Evolutionary conservation across 2,113 vertebrate genomes (phyloP).

Genomic region (Campylorhamphus procurvoides): DNA sequence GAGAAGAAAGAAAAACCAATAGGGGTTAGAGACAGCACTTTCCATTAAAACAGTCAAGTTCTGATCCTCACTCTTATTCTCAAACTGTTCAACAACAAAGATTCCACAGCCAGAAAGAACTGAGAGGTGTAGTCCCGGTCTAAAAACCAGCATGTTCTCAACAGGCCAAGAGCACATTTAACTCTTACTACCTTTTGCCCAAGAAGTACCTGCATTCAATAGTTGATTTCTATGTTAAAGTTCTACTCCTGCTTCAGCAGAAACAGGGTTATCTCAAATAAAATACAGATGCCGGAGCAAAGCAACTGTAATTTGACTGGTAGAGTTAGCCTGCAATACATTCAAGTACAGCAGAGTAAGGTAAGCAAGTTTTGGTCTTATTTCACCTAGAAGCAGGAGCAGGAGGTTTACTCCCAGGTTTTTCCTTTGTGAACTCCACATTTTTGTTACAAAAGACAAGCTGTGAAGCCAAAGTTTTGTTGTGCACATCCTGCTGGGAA

Average conservation of each 20-base stretch:
- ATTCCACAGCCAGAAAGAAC: neutral
- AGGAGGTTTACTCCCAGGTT: neutral
- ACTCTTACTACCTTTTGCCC: neutral
- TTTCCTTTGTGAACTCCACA: neutral
- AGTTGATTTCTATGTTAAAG: neutral
- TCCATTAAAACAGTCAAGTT: neutral
- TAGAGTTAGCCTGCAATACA: neutral
- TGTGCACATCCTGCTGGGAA: constrained; percentile 36
- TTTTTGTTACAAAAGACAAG: neutral
- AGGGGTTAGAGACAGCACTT: neutral
- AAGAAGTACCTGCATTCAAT: neutral
- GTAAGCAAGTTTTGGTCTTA: neutral
- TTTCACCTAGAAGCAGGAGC: neutral
- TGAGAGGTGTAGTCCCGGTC: neutral
- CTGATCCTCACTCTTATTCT: neutral
- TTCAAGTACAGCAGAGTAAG: neutral
- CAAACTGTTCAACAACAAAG: neutral
- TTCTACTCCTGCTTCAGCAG: neutral
- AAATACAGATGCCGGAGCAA: neutral
- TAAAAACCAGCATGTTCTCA: neutral
- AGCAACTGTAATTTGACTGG: neutral
- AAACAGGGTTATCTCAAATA: neutral
- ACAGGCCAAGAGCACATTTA: neutral
- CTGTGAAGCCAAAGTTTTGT: constrained; percentile 24
- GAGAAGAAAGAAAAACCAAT: neutral